phyloP scores from a whole-genome alignment of 1,140 invertebrate genomes.

The Mercenaria mercenaria region DNA sequence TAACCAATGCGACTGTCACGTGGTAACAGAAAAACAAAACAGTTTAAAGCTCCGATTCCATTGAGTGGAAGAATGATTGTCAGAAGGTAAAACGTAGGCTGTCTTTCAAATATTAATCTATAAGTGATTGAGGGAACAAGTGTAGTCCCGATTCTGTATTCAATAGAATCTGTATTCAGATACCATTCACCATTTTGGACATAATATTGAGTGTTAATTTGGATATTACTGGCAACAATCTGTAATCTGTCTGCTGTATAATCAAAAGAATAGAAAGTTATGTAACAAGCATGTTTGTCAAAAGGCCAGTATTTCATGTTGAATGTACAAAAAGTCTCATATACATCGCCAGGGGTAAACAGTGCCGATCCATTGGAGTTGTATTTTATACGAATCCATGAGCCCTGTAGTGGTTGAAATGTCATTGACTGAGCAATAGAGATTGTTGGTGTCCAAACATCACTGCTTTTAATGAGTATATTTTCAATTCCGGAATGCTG shows the following conservation, averaged over 20 bases:
- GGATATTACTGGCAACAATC: not conserved
- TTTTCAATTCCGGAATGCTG: not conserved
- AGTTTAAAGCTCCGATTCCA: not conserved
- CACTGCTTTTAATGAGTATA: not conserved
- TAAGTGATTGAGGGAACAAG: not conserved
- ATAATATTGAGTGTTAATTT: not conserved
- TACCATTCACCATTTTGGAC: conserved; percentile 12
- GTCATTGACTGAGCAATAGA: not conserved
- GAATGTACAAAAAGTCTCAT: not conserved
- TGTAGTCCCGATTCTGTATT: not conserved
- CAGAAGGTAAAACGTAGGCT: conserved; percentile 3
- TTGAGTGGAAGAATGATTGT: conserved; percentile 27
- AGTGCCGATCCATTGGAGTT: not conserved
- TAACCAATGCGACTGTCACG: not conserved
- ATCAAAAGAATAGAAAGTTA: not conserved
- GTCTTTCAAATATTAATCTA: not conserved
- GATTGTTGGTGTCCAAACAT: conserved; percentile 17
- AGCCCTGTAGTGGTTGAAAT: not conserved
- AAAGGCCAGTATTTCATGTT: conserved; percentile 53
- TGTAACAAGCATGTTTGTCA: conserved; percentile 15
- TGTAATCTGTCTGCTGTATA: not conserved
- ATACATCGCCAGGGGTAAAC: not conserved
- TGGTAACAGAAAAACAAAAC: conserved; percentile 26
- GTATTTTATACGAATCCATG: not conserved
- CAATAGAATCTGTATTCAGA: not conserved